Evolutionary conservation across 2,888 invertebrate species (phyloP), one percentile per base, ranked within the genome.

Genomic region (Allygus modestus): DNA sequence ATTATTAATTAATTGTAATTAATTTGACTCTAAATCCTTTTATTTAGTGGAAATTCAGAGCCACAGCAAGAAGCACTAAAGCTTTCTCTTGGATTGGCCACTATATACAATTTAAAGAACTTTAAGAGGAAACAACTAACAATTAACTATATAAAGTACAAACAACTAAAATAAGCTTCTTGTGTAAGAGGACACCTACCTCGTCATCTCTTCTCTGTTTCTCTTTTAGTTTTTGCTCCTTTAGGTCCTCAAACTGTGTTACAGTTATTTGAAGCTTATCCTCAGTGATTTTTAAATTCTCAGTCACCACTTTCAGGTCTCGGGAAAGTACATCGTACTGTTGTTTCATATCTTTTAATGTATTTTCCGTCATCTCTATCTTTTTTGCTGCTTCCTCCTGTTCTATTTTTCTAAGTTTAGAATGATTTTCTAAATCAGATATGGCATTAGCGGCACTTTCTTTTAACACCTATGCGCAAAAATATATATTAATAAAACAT

Each of bases 381-480:
- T 31, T 28, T 9, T 31, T 31, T 12, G 9, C 5, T 15, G 65
- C 28, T 28, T 28, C 26, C 15, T 65, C 28, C n/a, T 65, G 65
- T 65, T 65, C 65, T 28, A 17, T 31, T 65, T 65, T 65, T 20
- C 17, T 26, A 0, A 28, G 0, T 20, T 65, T 31, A n/a, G 65
- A 28, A 11, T 65, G 12, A 17, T 26, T 65, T 28, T 65, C 31
- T 4, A 65, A 17, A 1, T 65, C 65, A 31, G 28, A 5, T 0
- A 65, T 31, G 0, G 65, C 65, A 65, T 65, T 65, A 1, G 28
- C 65, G 12, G 65, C 31, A 65, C 1, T 65, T 28, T 65, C 65
- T 28, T 65, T 65, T 2, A 65, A 20, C 1, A 2, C 15, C 58
- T 58, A 12, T 15, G n/a, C 2, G 51, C 51, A 51, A 51, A 37